These are phyloP conservation scores for Bembecia ichneumoniformis DNA, from an alignment of 2,888 invertebrate species.

Conservation along the genomic window DNA sequence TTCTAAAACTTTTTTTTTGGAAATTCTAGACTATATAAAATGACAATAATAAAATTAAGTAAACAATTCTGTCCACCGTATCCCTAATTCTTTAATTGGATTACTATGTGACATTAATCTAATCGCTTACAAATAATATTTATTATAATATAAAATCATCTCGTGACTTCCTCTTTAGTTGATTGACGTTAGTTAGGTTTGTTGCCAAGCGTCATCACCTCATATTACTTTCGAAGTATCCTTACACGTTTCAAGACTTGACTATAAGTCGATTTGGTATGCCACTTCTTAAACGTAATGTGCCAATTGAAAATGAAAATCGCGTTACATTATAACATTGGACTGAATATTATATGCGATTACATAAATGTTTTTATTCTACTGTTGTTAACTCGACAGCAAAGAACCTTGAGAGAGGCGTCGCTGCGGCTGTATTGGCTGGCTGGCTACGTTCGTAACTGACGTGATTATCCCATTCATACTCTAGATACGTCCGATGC, in stretches of 20 bases:
- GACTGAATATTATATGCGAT: not conserved
- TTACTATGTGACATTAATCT: no score
- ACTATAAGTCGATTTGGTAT: not conserved
- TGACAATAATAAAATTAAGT: no score
- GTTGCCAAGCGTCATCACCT: not conserved
- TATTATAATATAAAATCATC: not conserved
- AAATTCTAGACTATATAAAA: no score
- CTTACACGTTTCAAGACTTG: not conserved
- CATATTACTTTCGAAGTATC: not conserved
- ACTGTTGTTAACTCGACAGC: not conserved
- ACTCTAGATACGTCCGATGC: constrained; percentile 25
- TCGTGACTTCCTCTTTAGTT: constrained; percentile 4
- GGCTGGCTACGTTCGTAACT: constrained; percentile 25
- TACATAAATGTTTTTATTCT: not conserved
- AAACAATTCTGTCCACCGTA: no score
- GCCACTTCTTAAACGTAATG: not conserved
- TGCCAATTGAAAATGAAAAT: not conserved
- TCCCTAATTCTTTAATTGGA: no score
- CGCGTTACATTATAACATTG: not conserved
- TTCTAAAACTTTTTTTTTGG: no score
- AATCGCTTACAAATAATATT: no score
- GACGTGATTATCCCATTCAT: constrained; percentile 35
- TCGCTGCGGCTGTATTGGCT: constrained; percentile 33
- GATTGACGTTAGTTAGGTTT: constrained; percentile 13
- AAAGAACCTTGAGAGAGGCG: constrained; percentile 6